These are phyloP conservation scores for Mastigias papua DNA, from an alignment of 30 jellyfish, hydroid and myxozoan species.

Conservation along the genomic window DNA sequence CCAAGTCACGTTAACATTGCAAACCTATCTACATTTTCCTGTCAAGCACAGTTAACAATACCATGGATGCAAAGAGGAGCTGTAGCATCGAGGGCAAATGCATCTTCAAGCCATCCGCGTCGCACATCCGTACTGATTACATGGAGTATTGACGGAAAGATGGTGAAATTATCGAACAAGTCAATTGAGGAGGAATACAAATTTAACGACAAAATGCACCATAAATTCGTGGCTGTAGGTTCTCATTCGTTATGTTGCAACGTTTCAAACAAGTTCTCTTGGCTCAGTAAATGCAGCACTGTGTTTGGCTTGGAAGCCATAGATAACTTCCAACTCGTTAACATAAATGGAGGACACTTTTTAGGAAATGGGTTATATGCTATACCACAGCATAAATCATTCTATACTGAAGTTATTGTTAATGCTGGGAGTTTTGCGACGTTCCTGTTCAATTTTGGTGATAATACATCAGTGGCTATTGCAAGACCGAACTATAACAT, in stretches of 20 bases:
- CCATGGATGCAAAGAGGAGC: background rate
- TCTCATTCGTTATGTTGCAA: conserved; percentile 18
- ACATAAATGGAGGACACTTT: conserved; percentile 51
- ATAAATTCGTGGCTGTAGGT: conserved; percentile 16
- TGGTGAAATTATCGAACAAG: conserved; percentile 27
- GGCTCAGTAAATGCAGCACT: conserved; percentile 22
- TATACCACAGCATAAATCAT: conserved; percentile 2
- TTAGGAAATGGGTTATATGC: conserved; percentile 35
- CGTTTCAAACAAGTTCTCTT: conserved; percentile 19
- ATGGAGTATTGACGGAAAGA: conserved; percentile 34
- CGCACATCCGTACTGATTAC: background rate
- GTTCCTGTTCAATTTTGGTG: conserved; percentile 60
- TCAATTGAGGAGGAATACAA: background rate
- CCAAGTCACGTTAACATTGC: background rate
- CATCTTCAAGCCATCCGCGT: background rate
- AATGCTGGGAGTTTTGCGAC: conserved; percentile 71
- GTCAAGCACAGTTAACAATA: conserved; percentile 11
- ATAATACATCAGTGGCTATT: background rate
- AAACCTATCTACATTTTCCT: conserved; percentile 2
- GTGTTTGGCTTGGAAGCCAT: conserved; percentile 38
- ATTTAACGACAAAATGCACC: conserved; percentile 6
- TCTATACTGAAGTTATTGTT: conserved; percentile 47
- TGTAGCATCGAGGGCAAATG: background rate
- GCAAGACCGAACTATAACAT: conserved; percentile 1
- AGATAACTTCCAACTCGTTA: conserved; percentile 19